Conservation (phyloP, 2,113 vertebrate genomes). For the Osmerus mordax region DNA sequence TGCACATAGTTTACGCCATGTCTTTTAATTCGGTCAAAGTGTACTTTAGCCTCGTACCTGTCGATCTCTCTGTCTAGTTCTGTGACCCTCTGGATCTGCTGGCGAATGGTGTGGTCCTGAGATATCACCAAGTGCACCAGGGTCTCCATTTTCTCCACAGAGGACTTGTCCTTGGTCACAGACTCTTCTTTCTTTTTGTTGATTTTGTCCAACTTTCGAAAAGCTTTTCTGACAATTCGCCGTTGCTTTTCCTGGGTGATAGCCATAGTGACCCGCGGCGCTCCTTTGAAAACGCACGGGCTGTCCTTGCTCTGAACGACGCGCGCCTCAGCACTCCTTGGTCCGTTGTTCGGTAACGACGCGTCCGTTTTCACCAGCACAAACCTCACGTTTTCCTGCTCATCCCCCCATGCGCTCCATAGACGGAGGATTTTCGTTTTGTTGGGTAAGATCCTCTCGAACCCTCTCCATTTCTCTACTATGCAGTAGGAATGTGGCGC, state of each 20-base stretch:
- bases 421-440: constrained; percentile 89
- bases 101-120: constrained; percentile 94
- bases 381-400: constrained; percentile 92
- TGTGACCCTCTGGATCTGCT: constrained; percentile 88
- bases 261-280: constrained; percentile 63
- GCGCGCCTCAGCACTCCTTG: constrained; percentile 90
- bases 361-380: constrained; percentile 90
- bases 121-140: constrained; percentile 93
- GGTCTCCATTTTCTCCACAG: constrained; percentile 89
- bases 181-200: constrained; percentile 81
- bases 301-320: constrained; percentile 89
- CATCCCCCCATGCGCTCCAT: constrained; percentile 91
- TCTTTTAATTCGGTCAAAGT: constrained; percentile 84
- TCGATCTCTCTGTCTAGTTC: constrained; percentile 93
- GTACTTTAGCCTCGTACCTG: constrained; percentile 84
- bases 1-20: constrained; percentile 96
- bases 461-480: constrained; percentile 96
- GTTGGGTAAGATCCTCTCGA: constrained; percentile 90
- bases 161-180: constrained; percentile 62
- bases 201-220: constrained; percentile 92
- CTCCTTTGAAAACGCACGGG: constrained; percentile 63
- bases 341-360: constrained; percentile 84
- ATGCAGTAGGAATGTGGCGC: constrained; percentile 87
- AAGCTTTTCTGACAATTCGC: constrained; percentile 89
- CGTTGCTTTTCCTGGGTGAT: constrained; percentile 85